These are phyloP conservation scores for Trichopoda pennipes DNA, from an alignment of 2,888 invertebrate species.

Conservation along the genomic window DNA sequence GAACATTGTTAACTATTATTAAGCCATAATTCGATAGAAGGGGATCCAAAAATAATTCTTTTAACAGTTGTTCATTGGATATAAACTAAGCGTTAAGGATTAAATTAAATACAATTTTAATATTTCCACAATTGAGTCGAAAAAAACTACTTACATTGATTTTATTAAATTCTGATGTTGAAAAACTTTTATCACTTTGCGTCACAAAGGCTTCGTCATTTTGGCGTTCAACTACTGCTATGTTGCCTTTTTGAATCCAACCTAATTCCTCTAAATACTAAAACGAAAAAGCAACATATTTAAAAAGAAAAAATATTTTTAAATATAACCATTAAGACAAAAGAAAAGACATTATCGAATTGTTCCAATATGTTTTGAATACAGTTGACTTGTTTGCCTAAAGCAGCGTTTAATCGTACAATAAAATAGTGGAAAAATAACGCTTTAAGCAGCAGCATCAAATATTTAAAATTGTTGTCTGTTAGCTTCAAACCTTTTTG, in stretches of 20 bases:
- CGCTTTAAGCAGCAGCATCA: neutral
- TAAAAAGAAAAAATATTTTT: neutral
- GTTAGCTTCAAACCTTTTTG: neutral
- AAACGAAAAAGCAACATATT: constrained; percentile 24
- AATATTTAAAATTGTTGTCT: neutral
- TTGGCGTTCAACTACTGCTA: constrained; percentile 96
- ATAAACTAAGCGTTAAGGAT: constrained; percentile 85
- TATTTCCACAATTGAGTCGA: neutral
- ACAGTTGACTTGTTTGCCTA: neutral
- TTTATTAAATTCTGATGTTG: constrained; percentile 74
- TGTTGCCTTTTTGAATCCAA: constrained; percentile 89
- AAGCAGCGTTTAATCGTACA: too few species aligned
- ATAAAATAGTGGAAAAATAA: neutral
- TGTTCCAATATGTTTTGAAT: neutral
- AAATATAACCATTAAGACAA: neutral
- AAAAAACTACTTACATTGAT: constrained; percentile 42
- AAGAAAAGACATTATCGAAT: constrained; percentile 56
- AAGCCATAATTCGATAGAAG: constrained; percentile 93
- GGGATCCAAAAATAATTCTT: constrained; percentile 98
- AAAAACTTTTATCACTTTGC: constrained; percentile 89
- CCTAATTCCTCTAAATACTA: constrained; percentile 95
- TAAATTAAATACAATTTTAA: neutral
- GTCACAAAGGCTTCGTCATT: constrained; percentile 85
- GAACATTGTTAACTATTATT: constrained; percentile 96
- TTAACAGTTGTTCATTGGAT: constrained; percentile 96